These are phyloP conservation scores for Halcyon smyrnensis DNA, from an alignment of 2,797 vertebrate species.

Conservation along the genomic window DNA sequence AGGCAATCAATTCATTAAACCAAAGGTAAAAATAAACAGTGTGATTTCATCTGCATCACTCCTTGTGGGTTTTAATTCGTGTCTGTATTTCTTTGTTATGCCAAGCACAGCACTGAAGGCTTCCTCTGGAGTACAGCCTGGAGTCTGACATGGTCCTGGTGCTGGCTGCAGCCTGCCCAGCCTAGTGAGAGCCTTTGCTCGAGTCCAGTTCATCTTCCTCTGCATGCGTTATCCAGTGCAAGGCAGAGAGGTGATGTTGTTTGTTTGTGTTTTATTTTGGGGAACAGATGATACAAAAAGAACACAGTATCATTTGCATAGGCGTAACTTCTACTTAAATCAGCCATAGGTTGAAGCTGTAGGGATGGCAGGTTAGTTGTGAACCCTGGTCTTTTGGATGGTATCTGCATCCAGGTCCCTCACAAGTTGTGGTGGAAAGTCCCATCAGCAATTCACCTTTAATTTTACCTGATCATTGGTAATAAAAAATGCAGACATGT, in stretches of 20 bases:
- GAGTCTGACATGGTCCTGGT: neutral
- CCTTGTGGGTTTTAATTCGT: neutral
- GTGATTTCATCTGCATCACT: neutral
- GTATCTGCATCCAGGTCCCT: neutral
- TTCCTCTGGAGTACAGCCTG: neutral
- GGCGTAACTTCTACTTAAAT: neutral
- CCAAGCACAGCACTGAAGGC: neutral
- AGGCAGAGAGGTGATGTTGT: neutral
- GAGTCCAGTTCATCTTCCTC: neutral
- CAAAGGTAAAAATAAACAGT: neutral
- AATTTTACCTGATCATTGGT: neutral
- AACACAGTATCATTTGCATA: neutral
- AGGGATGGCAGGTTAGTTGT: neutral
- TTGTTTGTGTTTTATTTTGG: neutral
- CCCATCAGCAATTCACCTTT: neutral
- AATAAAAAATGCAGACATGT: neutral
- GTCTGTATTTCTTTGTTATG: neutral
- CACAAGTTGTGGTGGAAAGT: neutral
- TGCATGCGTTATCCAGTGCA: rapidly evolving
- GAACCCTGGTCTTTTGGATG: neutral
- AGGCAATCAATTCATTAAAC: neutral
- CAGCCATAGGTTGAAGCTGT: neutral
- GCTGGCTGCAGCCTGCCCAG: neutral
- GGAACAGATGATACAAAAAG: neutral
- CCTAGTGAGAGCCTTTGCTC: rapidly evolving